Conservation (phyloP, 2,888 invertebrate genomes). For the Athalia rosae region DNA sequence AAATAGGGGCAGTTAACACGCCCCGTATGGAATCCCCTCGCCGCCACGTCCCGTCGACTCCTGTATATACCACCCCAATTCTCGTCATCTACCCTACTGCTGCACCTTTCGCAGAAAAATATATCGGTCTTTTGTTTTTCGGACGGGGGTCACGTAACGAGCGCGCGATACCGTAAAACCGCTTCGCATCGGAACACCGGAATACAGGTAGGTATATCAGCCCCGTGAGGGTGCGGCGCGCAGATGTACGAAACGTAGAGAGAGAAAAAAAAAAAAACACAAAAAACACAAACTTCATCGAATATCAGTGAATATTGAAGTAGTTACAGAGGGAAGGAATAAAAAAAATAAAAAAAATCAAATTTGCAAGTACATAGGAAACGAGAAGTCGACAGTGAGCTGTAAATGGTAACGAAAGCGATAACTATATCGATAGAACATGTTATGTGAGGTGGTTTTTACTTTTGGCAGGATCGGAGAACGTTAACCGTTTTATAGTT, state of each 20-base stretch:
- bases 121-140: constrained; percentile 43
- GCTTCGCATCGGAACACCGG: constrained; percentile 39
- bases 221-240: constrained; percentile 30
- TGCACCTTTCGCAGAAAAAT: constrained; percentile 15
- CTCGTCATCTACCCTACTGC: constrained; percentile 13
- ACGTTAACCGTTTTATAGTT: constrained; percentile 8
- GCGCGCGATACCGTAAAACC: constrained; percentile 33
- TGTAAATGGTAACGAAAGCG: neutral
- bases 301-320: no score
- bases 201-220: constrained; percentile 21
- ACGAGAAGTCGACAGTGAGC: no score
- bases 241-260: neutral
- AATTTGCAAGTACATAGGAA: no score
- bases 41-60: constrained; percentile 8
- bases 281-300: no score
- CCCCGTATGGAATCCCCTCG: constrained; percentile 1
- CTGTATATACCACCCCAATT: neutral
- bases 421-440: no score
- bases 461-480: neutral
- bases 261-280: no score
- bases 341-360: no score
- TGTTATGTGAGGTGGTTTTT: no score
- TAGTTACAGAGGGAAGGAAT: no score
- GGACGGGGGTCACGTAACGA: neutral
- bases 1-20: constrained; percentile 46